Base-by-base conservation (phyloP, 2,888 invertebrate genomes). In the Saturnia pavonia region DNA sequence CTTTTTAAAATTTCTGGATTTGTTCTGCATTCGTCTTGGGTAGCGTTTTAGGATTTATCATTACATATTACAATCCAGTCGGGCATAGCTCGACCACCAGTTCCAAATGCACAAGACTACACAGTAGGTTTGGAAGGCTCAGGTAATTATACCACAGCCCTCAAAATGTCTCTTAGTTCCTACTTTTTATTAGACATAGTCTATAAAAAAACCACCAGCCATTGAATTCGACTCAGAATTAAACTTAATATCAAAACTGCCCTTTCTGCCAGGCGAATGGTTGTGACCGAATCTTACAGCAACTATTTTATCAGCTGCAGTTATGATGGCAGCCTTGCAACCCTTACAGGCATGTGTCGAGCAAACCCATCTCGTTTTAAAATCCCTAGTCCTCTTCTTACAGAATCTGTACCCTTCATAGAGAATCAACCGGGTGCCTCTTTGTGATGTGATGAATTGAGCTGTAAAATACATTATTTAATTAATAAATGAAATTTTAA, bases 301-400 rank as follows among this genome's bases (percentile, higher is more conserved):
- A 14, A 81, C 65, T 11, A 82, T 74, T 8, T 69, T 51, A n/a
- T 75, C 73, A 1, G 34, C 57, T 6, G 75, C 54, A 2, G 78
- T 79, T 34, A 76, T 74, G 16, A 81, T n/a, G 8, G 71, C 72
- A 0, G 82, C 82, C 43, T 65, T 75, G 54, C 82, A 83, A 8
- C 77, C 75, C 19, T 67, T 76, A 4, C 69, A 77, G 6, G 76
- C 70, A 70, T 82, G 81, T 0, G 79, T 80, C 0, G 75, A 77
- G 34, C 82, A 82, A 54, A 69, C 67, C 77, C 80, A 80, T 12
- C 76, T 72, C 9, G 72, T 69, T 45, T 73, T 73, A 9, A 22
- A 51, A 12, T 65, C 66, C 2, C 16, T 51, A 12, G 48, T 40
- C 9, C 34, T 40, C 40, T 66, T 71, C 71, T 68, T 71, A 48